phyloP scores from a whole-genome alignment of 2,888 invertebrate genomes.

The Prostheceraeus crozeri region DNA sequence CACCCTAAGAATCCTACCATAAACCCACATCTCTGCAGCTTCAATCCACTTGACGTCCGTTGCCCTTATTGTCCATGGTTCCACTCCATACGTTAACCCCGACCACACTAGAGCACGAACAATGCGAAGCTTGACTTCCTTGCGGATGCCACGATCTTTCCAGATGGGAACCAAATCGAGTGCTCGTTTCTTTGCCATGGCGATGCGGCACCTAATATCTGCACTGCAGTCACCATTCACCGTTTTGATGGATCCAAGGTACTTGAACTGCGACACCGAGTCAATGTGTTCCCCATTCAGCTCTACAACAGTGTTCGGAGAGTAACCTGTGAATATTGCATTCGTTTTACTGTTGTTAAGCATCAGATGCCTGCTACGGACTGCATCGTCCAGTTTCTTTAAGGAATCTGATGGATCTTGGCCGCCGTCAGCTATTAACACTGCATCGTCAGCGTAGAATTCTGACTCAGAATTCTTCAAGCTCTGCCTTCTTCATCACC shows the following conservation, averaged over 20 bases:
- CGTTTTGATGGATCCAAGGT: neutral
- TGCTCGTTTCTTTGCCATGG: slow-evolving; percentile 15
- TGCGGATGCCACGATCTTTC: slow-evolving; percentile 1
- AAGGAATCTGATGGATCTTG: too few species aligned
- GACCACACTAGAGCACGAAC: slow-evolving; percentile 5
- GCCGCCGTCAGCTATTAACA: too few species aligned
- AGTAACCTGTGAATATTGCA: neutral
- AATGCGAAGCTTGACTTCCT: slow-evolving; percentile 11
- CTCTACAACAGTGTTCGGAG: neutral
- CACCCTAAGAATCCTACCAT: too few species aligned
- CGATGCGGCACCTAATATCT: neutral
- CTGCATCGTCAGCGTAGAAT: slow-evolving; percentile 14
- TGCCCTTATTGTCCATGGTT: too few species aligned
- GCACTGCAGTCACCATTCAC: neutral
- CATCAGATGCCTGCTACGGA: too few species aligned
- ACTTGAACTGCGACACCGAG: neutral
- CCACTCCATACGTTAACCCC: too few species aligned
- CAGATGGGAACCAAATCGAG: slow-evolving; percentile 2
- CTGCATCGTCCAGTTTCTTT: too few species aligned
- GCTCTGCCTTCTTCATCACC: slow-evolving; percentile 4
- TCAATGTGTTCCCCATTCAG: slow-evolving; percentile 10
- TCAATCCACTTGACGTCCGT: too few species aligned
- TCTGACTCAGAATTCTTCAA: neutral
- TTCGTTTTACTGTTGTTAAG: slow-evolving; percentile 17
- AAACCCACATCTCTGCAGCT: too few species aligned